A percentile compares a stretch with the other conserved stretches of the same genome.
Evolutionary conservation across 2,113 vertebrate genomes (phyloP).

Genomic region (Pantherophis guttatus): DNA sequence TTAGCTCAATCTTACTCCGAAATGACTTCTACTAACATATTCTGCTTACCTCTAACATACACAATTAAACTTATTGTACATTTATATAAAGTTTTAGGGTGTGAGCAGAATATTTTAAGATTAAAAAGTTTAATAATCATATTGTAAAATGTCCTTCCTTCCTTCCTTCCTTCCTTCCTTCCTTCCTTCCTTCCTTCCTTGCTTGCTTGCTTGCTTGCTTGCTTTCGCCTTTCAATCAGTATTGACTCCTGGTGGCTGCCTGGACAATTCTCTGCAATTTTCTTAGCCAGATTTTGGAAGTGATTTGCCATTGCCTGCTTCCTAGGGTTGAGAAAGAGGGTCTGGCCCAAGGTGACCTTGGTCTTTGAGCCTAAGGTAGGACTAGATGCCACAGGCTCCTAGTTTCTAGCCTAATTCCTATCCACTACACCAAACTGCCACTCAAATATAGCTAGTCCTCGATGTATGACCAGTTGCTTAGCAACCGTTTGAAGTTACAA

Average conservation of each 20-base stretch:
- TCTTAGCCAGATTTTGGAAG: too few species aligned
- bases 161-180: too few species aligned
- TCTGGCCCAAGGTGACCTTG: not conserved
- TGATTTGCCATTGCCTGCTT: too few species aligned
- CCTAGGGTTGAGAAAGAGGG: too few species aligned
- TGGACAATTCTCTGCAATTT: too few species aligned
- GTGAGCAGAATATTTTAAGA: not conserved
- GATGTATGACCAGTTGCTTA: not conserved
- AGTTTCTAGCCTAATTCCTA: not conserved
- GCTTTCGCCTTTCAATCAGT: too few species aligned
- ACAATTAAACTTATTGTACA: not conserved
- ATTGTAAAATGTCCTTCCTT: not conserved
- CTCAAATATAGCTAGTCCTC: not conserved
- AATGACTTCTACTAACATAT: not conserved
- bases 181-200: too few species aligned
- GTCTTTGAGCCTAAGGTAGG: not conserved
- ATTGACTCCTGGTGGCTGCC: too few species aligned
- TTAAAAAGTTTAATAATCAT: not conserved
- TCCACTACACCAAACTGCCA: not conserved
- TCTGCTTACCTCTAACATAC: not conserved
- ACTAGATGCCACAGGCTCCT: not conserved
- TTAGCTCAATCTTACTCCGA: not conserved
- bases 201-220: too few species aligned
- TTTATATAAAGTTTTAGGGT: not conserved
- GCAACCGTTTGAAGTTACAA: not conserved